Evolutionary conservation across 2,888 invertebrate species (phyloP), one percentile per base, ranked within the genome.

Genomic region (Gymnoscelis rufifasciata): DNA sequence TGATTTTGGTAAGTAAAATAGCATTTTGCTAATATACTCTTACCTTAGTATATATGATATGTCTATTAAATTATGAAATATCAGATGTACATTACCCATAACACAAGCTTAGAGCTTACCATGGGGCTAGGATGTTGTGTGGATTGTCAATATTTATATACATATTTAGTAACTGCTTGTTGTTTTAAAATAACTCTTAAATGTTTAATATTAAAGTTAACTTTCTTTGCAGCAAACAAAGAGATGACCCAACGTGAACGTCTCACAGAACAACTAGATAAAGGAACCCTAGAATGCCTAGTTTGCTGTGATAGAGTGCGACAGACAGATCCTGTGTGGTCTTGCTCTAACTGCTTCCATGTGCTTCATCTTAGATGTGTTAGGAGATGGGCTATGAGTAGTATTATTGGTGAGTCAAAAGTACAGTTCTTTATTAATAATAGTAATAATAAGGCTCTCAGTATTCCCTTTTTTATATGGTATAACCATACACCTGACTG

Each of bases 301-400:
- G 97, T 99, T 10, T 99, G 99, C 74, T 98, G 96, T 68, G 97
- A 97, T 60, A 89, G 91, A 38, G 93, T 99, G 27, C 92, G 93
- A 53, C 93, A 94, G 54, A 90, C 90, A 23, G 94, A 97, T 63
- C 90, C 93, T 3, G 92, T 96, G 24, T 99, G 99, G 98, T 95
- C 94, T 1, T 99, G 99, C 74, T 79, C 88, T 53, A 95, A 94
- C 64, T 99, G 99, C 70, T 97, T 93, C 80, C 96, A 98, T 74
- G 94, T 98, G 43, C 90, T 98, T 54, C 99, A 99, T 84, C 90
- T 99, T 8, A 91, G 91, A 51, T 99, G 99, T 75, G 93, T 96
- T 49, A 92, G 93, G 57, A 95, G 95, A 66, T 99, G 99, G 99
- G 97, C 97, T 0, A 90, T 91, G 56, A 94, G 95, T 51, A 95